These are phyloP conservation scores for Planococcus citri DNA, from an alignment of 1,140 invertebrate genomes.

Conservation along the genomic window DNA sequence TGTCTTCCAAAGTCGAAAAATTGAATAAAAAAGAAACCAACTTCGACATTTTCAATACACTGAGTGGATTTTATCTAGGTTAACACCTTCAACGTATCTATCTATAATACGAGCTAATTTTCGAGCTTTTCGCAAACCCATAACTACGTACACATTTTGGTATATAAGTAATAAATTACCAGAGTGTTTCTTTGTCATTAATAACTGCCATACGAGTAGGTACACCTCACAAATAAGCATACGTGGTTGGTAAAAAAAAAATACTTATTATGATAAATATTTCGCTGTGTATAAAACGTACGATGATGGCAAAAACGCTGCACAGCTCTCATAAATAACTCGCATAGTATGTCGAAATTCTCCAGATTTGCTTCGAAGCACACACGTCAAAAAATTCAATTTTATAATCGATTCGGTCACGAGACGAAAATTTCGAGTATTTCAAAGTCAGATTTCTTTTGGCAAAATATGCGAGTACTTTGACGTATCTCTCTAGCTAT, in stretches of 20 bases:
- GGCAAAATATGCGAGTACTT: too few species aligned
- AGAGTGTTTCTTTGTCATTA: background rate
- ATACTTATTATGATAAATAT: slow-evolving; percentile 5
- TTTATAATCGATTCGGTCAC: too few species aligned
- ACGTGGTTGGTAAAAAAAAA: background rate
- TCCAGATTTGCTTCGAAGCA: too few species aligned
- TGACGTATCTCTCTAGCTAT: too few species aligned
- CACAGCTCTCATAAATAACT: background rate
- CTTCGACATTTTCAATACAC: background rate
- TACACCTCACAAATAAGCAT: too few species aligned
- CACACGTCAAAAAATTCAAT: too few species aligned
- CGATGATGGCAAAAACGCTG: background rate
- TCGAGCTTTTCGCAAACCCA: background rate
- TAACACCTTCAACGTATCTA: background rate
- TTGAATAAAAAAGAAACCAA: background rate
- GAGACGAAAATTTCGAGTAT: too few species aligned
- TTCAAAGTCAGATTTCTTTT: too few species aligned
- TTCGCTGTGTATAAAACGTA: too few species aligned
- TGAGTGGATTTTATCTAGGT: background rate
- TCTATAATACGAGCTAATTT: background rate
- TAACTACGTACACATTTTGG: background rate
- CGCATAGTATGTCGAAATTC: background rate
- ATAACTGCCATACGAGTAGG: background rate
- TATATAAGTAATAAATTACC: background rate
- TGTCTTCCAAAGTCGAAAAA: too few species aligned